Base-by-base conservation (phyloP, 2,797 vertebrate genomes). In the Esox lucius region DNA sequence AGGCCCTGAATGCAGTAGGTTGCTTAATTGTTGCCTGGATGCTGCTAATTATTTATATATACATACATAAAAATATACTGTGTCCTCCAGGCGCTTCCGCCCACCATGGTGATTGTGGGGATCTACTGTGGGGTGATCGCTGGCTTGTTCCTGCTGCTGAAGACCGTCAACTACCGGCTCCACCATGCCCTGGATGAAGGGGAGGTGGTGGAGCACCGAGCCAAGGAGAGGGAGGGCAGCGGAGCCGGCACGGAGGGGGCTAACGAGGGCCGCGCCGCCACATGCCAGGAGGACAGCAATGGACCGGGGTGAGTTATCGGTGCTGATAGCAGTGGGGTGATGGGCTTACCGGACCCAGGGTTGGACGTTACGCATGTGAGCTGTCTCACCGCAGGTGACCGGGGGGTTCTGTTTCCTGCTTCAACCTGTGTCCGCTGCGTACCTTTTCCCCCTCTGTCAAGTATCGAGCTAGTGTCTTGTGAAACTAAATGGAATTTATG, bases 71-170 rank as follows among this genome's bases (percentile, higher is more conserved):
- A n/a, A n/a, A 31, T 31, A 1, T 31, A n/a, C 15, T n/a, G 24
- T 53, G 24, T 70, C 15, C 0, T 11, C 19, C 91, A 99, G 98
- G 98, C 97, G 39, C 94, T 99, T 91, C 96, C 97, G 74, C 96
- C 98, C 83, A 96, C 96, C 84, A 96, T 97, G 96, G 95, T 96
- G 88, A 98, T 99, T 76, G 97, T 99, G 85, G 98, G 96, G 80
- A 95, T 99, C 92, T 99, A 99, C 94, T 99, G 98, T 83, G 96
- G 97, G 0, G 96, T 99, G 87, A 96, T 99, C 72, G 97, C 95
- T 72, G 95, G 94, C 90, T 94, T 99, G 90, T 99, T 99, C 87
- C 93, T 96, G 87, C 93, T 98, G 92, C 92, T 99, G 91, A 99
- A 99, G 93, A 95, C 91, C 84, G 95, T 99, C 87, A 99, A 99